Base-by-base conservation (phyloP, 2,888 invertebrate species). In the Trissonchulus latispiculum region DNA sequence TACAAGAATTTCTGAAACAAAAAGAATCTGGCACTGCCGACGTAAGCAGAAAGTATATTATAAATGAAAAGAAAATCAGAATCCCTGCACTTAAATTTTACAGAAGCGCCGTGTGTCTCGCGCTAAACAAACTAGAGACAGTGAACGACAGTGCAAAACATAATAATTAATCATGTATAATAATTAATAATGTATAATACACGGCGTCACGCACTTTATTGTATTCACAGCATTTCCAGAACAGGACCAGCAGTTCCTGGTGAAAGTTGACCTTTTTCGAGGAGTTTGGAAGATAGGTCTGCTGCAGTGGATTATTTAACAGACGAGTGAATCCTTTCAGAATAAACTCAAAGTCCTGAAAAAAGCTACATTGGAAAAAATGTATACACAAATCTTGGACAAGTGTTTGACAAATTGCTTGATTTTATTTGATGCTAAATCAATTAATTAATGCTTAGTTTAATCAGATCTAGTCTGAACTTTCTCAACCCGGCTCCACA, bases 181-280 rank as follows among this genome's bases (percentile, higher is more conserved):
- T n/a, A n/a, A n/a, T n/a, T n/a, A n/a, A n/a, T n/a, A n/a, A n/a
- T n/a, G n/a, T n/a, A n/a, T n/a, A n/a, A n/a, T n/a, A n/a, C n/a
- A n/a, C n/a, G n/a, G n/a, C n/a, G n/a, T n/a, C n/a, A n/a, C 77
- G 76, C 79, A 91, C 92, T 88, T 97, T 99, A 84, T 99, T 99
- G 82, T 96, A 96, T 84, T 99, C 97, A 82, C 99, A 99, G 87
- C 96, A 92, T 86, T 99, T 99, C 99, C 99, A 99, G 83, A 99
- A 95, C 79, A 99, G 89, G 72, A 99, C 95, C 36, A 99, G 86
- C 77, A 99, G 85, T 82, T 99, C 99, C 85, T 99, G 97, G 83
- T 97, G 95, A 80, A 96, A 91, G 81, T 92, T 91, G 36, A 99
- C 91, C 81, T 93, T 92, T 85, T 97, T 99, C 31, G 92, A 90